A percentile compares a stretch with the other conserved stretches of the same genome.
phyloP scores from a whole-genome alignment of 2,888 invertebrate species.

The Campoplex capitator region DNA sequence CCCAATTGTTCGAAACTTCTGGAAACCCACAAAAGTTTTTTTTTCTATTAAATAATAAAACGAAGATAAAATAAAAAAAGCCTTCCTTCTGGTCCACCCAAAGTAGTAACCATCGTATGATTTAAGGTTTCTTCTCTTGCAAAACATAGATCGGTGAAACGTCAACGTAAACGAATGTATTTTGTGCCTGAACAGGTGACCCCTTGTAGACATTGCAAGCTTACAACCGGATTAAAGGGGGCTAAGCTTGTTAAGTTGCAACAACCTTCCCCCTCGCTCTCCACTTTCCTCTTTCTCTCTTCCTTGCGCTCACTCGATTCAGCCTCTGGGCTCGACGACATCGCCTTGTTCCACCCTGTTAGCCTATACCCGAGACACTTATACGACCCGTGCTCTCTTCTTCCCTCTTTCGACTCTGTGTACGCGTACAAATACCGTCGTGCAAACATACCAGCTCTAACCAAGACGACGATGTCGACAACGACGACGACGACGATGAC shows the following conservation, averaged over 20 bases:
- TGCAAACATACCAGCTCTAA: slow-evolving; percentile 25
- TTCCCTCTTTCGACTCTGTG: slow-evolving; percentile 36
- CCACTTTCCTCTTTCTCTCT: slow-evolving; percentile 26
- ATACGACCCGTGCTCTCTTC: slow-evolving; percentile 52
- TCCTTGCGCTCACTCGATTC: slow-evolving; percentile 37
- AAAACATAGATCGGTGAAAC: slow-evolving; percentile 58
- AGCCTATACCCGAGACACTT: slow-evolving; percentile 57
- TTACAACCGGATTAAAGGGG: slow-evolving; percentile 84
- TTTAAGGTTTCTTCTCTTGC: slow-evolving; percentile 43
- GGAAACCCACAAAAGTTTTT: background rate
- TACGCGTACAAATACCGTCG: slow-evolving; percentile 36
- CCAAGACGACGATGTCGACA: background rate
- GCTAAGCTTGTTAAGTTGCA: slow-evolving; percentile 85
- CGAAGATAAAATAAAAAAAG: background rate
- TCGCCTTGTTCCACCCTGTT: slow-evolving; percentile 54
- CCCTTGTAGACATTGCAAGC: slow-evolving; percentile 85
- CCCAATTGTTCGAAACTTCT: background rate
- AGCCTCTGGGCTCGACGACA: slow-evolving; percentile 56
- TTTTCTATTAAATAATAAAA: background rate
- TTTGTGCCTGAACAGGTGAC: slow-evolving; percentile 84
- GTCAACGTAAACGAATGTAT: slow-evolving; percentile 82
- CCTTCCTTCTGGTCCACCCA: background rate
- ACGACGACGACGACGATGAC: slow-evolving; percentile 39
- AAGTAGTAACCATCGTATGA: background rate
- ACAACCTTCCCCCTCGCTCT: slow-evolving; percentile 75